Conservation (phyloP, 2,888 invertebrate genomes). For the Trachelus tabidus region DNA sequence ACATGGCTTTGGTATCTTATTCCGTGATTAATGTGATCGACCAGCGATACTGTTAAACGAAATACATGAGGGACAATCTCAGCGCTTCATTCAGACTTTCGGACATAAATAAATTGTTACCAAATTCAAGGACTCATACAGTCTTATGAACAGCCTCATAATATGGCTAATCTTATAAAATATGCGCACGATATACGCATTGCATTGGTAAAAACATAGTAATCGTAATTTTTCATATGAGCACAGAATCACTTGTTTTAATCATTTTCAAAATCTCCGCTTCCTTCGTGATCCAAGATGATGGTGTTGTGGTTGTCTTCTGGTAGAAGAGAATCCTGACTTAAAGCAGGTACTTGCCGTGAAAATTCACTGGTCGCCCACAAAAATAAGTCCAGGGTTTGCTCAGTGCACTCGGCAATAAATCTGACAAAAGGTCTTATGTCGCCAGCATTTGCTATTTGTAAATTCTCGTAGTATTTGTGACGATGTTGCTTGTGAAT, state of each 20-base stretch:
- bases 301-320: slow-evolving; percentile 48
- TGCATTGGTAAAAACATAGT: not conserved
- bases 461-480: slow-evolving; percentile 88
- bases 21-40: not conserved
- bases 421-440: slow-evolving; percentile 96
- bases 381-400: slow-evolving; percentile 87
- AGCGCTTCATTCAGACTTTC: not conserved
- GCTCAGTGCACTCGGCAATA: slow-evolving; percentile 92
- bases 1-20: not conserved
- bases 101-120: not conserved
- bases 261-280: slow-evolving; percentile 49
- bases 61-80: not conserved
- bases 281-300: slow-evolving; percentile 43
- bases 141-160: not conserved
- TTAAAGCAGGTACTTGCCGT: slow-evolving; percentile 76
- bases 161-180: not conserved
- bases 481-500: slow-evolving; percentile 87
- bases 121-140: not conserved
- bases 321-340: slow-evolving; percentile 52
- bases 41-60: not conserved
- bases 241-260: slow-evolving; percentile 14
- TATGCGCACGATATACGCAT: not conserved
- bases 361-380: slow-evolving; percentile 84
- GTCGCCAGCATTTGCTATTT: slow-evolving; percentile 94
- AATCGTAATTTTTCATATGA: not conserved